These are phyloP conservation scores for Cloeon dipterum DNA, from an alignment of 2,888 invertebrate species.

Conservation along the genomic window DNA sequence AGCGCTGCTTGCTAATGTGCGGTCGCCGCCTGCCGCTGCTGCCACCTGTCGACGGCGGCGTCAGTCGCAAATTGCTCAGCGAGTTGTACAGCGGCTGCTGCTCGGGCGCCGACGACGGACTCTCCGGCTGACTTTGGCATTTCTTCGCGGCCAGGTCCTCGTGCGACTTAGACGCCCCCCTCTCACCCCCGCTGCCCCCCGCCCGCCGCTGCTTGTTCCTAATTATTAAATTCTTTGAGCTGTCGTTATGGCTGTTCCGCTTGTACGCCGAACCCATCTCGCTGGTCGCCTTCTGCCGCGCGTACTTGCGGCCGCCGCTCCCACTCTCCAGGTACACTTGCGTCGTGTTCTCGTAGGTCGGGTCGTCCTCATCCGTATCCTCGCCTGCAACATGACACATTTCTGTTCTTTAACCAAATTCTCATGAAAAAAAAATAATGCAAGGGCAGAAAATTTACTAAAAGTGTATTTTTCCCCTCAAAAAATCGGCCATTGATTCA, in stretches of 20 bases:
- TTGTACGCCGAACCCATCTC: background rate
- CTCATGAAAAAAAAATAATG: too few relatives aligned
- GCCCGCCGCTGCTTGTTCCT: background rate
- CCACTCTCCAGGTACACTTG: background rate
- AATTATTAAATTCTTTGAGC: background rate
- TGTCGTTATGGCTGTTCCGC: background rate
- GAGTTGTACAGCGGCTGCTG: slow-evolving; percentile 40
- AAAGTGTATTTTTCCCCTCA: too few relatives aligned
- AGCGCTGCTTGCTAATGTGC: slow-evolving; percentile 60
- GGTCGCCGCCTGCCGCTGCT: slow-evolving; percentile 23
- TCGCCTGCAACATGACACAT: too few relatives aligned
- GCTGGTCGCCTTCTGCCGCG: background rate
- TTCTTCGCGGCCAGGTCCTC: background rate
- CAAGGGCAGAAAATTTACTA: too few relatives aligned
- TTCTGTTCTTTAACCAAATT: too few relatives aligned
- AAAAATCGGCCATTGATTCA: too few relatives aligned
- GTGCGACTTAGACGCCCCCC: background rate
- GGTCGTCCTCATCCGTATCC: too few relatives aligned
- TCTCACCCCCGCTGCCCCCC: background rate
- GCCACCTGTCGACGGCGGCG: background rate
- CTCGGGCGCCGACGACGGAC: slow-evolving; percentile 47
- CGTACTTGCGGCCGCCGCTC: too few relatives aligned
- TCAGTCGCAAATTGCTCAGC: slow-evolving; percentile 34
- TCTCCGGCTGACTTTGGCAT: slow-evolving; percentile 39
- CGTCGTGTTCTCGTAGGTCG: background rate